A percentile compares a stretch with the other conserved stretches of the same genome.
Conservation (phyloP, 2,113 vertebrate species). For the Choloepus hoffmanni region DNA sequence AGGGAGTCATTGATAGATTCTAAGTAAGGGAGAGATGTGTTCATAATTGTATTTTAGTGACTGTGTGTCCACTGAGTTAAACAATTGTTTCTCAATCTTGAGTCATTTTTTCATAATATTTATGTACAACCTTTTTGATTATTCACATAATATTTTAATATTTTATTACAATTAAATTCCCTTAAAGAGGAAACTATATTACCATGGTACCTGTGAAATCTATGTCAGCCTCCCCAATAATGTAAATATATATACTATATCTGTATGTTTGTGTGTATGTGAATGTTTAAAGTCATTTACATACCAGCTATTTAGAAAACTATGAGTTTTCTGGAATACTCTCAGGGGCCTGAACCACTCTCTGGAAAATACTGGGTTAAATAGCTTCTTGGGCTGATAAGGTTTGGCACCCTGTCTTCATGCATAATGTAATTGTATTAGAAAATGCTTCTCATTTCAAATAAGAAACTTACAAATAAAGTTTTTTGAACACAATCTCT, state of each 20-base stretch:
- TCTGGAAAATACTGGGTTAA: neutral
- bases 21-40: neutral
- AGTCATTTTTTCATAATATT: neutral
- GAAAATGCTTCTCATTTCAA: neutral
- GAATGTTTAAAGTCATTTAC: neutral
- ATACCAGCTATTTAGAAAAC: neutral
- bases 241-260: neutral
- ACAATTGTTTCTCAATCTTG: neutral
- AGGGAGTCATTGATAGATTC: neutral
- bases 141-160: neutral
- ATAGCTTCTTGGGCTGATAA: neutral
- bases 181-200: conserved; percentile 3
- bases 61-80: neutral
- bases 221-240: neutral
- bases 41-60: neutral
- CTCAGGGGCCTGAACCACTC: neutral
- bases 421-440: neutral
- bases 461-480: neutral
- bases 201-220: neutral
- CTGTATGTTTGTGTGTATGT: neutral
- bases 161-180: neutral
- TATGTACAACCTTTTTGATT: neutral
- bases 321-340: neutral
- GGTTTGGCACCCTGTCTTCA: neutral
- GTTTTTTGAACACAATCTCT: neutral